Conservation (phyloP, 1,140 invertebrate species). For the Apis dorsata region DNA sequence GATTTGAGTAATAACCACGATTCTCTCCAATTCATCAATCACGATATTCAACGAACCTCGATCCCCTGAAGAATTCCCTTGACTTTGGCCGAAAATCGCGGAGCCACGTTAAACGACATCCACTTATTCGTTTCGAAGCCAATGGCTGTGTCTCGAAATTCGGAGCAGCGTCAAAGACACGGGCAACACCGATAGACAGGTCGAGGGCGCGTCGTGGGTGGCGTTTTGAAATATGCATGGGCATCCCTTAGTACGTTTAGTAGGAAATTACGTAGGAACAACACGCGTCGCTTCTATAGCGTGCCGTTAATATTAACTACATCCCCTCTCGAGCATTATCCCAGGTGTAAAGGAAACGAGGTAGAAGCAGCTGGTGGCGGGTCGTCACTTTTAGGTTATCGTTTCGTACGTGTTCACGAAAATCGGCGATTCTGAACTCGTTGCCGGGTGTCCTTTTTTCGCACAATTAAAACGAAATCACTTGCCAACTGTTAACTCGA, state of each 20-base stretch:
- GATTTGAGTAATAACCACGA: not conserved
- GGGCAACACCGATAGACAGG: not conserved
- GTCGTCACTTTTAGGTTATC: slow-evolving; percentile 47
- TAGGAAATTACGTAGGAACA: slow-evolving; percentile 74
- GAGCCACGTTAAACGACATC: not conserved
- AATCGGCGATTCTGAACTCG: not conserved
- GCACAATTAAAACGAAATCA: no score
- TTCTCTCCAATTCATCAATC: not conserved
- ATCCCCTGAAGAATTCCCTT: not conserved
- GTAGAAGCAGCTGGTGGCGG: slow-evolving; percentile 45
- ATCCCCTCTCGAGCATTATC: slow-evolving; percentile 62
- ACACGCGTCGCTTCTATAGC: slow-evolving; percentile 67
- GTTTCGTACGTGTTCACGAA: not conserved
- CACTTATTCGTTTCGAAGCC: slow-evolving; percentile 1
- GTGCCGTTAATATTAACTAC: slow-evolving; percentile 75
- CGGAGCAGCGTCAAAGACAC: not conserved
- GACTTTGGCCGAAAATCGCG: not conserved
- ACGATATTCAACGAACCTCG: not conserved
- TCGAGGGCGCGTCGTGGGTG: slow-evolving; percentile 17
- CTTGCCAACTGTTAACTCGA: no score
- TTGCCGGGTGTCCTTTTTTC: not conserved
- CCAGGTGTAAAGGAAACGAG: slow-evolving; percentile 46
- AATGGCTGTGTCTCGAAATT: not conserved
- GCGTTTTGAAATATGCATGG: slow-evolving; percentile 72
- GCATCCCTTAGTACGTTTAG: slow-evolving; percentile 71